These are phyloP conservation scores for Neosilurus mollespiculum DNA, from an alignment of 2,797 vertebrate genomes.

Conservation along the genomic window DNA sequence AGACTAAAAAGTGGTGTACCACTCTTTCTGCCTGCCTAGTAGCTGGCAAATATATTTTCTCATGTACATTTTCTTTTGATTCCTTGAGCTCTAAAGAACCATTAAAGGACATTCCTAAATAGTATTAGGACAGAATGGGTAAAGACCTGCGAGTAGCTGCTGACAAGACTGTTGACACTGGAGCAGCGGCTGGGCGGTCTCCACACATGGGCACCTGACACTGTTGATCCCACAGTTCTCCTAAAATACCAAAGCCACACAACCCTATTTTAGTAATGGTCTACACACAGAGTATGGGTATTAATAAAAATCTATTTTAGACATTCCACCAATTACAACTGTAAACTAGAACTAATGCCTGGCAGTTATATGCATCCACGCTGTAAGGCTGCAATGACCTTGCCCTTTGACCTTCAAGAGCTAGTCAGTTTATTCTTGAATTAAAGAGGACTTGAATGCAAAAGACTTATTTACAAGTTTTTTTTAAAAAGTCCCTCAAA, in stretches of 20 bases:
- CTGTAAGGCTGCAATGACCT: no score
- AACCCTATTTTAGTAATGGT: constrained; percentile 5
- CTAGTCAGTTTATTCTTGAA: no score
- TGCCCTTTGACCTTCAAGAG: no score
- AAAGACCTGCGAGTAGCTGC: constrained; percentile 84
- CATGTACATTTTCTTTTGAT: no score
- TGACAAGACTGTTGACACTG: constrained; percentile 90
- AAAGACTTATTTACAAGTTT: no score
- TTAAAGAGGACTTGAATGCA: no score
- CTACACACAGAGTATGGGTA: no score
- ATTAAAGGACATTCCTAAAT: background rate
- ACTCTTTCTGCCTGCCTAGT: background rate
- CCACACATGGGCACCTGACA: constrained; percentile 80
- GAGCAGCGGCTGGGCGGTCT: constrained; percentile 91
- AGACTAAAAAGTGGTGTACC: background rate
- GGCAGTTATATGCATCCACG: no score
- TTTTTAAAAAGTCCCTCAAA: no score
- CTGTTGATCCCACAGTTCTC: constrained; percentile 77
- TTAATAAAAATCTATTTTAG: background rate
- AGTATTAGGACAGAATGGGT: background rate
- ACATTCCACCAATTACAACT: background rate
- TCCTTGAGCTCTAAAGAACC: background rate
- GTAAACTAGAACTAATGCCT: no score
- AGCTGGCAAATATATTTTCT: background rate
- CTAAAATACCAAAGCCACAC: constrained; percentile 65